A percentile compares a stretch with the other conserved stretches of the same genome.
phyloP scores from a whole-genome alignment of 2,113 vertebrate genomes.

The Megaptera novaeangliae region DNA sequence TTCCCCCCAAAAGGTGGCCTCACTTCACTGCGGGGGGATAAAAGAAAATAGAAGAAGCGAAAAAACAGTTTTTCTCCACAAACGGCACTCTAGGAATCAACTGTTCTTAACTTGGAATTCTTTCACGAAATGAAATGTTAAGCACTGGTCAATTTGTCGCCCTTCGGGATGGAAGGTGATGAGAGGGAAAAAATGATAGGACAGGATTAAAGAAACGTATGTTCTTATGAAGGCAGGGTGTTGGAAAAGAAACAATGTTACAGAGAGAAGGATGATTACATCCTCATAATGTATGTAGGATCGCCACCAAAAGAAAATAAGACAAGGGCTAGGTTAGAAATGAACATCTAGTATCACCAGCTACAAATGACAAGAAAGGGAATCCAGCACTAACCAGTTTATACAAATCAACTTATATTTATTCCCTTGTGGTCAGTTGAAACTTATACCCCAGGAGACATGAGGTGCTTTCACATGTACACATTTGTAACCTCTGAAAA shows the following conservation, averaged over 20 bases:
- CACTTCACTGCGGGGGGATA: background rate
- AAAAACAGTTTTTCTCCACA: background rate
- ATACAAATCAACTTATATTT: background rate
- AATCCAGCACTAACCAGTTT: background rate
- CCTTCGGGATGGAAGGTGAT: background rate
- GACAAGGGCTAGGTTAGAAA: background rate
- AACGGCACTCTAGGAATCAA: background rate
- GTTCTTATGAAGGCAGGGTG: background rate
- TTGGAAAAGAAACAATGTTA: background rate
- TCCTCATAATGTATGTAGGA: background rate
- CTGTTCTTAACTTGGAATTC: background rate
- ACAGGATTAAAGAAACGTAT: background rate
- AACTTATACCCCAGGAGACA: background rate
- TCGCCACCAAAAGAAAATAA: background rate
- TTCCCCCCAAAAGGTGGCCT: background rate
- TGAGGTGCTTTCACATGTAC: background rate
- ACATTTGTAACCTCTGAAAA: constrained; percentile 48
- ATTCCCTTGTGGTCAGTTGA: background rate
- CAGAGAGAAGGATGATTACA: background rate
- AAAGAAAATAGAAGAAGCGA: background rate
- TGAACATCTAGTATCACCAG: background rate
- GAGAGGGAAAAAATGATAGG: background rate
- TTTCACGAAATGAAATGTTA: background rate
- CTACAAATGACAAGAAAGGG: background rate
- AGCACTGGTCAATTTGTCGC: background rate